phyloP scores from a whole-genome alignment of 2,113 vertebrate genomes.

The Clupea harengus region DNA sequence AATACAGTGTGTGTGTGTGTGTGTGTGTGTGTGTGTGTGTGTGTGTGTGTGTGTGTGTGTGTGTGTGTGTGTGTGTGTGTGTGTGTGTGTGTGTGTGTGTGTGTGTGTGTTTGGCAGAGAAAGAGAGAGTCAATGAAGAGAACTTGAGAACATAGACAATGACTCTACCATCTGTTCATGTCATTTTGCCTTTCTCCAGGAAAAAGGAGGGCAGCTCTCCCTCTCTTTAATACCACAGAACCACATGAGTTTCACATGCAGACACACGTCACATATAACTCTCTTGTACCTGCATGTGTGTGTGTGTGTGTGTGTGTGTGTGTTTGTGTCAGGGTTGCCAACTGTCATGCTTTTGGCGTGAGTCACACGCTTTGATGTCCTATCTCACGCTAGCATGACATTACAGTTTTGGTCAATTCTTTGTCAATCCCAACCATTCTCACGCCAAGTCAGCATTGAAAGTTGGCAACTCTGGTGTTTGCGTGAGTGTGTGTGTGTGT shows the following conservation, averaged over 20 bases:
- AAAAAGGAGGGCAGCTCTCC: neutral
- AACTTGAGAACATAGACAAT: neutral
- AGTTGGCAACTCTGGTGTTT: no score
- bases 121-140: neutral
- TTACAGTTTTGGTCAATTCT: no score
- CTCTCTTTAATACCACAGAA: neutral
- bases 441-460: no score
- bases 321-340: no score
- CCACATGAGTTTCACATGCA: neutral
- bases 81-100: no score
- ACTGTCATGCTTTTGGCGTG: no score
- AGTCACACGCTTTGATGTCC: no score
- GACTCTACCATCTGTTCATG: neutral
- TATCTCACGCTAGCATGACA: no score
- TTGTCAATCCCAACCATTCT: no score
- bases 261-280: neutral
- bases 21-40: no score
- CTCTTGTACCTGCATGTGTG: neutral
- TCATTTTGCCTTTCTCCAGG: neutral
- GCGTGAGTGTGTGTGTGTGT: neutral
- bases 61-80: no score
- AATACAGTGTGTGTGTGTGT: neutral
- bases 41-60: no score
- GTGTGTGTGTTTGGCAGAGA: neutral
- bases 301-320: neutral